Base-by-base conservation (phyloP, 1,140 invertebrate species). In the Drosophila hydei region DNA sequence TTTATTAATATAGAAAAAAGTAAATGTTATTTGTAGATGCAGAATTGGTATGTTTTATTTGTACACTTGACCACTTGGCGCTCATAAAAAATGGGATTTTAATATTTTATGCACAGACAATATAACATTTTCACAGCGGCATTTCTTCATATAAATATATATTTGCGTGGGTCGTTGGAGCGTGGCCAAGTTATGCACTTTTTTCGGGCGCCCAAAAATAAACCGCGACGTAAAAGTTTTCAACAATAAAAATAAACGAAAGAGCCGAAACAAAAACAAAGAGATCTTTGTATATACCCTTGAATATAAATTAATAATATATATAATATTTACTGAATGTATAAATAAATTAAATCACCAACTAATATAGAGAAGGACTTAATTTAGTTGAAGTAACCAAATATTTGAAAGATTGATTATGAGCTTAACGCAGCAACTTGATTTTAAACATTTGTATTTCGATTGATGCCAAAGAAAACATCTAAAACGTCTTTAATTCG, bases 161-260 rank as follows among this genome's bases (percentile, higher is more conserved):
- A 50, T 65, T 69, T 72, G 77, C 67, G 75, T 75, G 65, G 72
- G 75, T 58, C 75, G 72, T 85, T 85, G 81, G 81, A 77, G 65
- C 70, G 62, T 69, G 70, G 83, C 81, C 81, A 85, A 85, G 81
- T 85, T 85, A 88, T 85, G 77, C 83, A 85, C 77, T 85, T 81
- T 74, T 85, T 74, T 69, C 77, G 65, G 74, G 77, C 77, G 38
- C 48, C 62, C 71, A 65, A 88, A 85, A 85, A 85, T 85, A 87
- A 63, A 69, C 63, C 58, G 69, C 63, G 61, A 71, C 73, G 58
- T 79, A 50, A 23, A 76, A 65, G 42, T 54, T 21, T 50, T 67
- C 45, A 47, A 45, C 40, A 58, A 62, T 43, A 45, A 68, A 65
- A 54, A 55, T 14, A 63, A 58, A 85, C 42, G 12, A 11, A 71